These are phyloP conservation scores for Capromys pilorides DNA, from an alignment of 2,797 vertebrate genomes.

Conservation along the genomic window DNA sequence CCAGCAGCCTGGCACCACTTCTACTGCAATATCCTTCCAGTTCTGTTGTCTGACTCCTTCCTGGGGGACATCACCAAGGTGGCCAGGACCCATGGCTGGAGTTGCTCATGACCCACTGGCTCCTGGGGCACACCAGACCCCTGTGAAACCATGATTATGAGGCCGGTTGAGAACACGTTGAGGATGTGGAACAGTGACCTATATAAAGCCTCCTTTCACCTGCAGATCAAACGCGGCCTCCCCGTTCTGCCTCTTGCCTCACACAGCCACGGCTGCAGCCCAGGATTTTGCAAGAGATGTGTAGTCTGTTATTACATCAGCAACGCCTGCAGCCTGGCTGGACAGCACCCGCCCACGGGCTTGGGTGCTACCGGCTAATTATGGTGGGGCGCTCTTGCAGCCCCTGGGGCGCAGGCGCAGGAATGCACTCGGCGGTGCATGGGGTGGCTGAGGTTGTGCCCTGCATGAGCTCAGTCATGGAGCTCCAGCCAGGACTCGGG, in stretches of 20 bases:
- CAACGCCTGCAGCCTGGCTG: not conserved
- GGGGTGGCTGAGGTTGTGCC: accelerated
- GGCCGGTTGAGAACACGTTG: slow-evolving; percentile 64
- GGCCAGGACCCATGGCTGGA: not conserved
- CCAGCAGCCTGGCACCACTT: not conserved
- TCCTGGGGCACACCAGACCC: not conserved
- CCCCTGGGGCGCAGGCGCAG: not conserved
- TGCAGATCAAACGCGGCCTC: slow-evolving; percentile 73
- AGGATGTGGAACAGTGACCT: slow-evolving; percentile 79
- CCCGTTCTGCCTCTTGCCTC: slow-evolving; percentile 4
- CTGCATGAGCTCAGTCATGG: accelerated
- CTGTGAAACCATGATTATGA: slow-evolving; percentile 72
- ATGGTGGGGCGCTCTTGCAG: not conserved
- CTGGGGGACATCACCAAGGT: not conserved
- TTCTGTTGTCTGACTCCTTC: too few species aligned
- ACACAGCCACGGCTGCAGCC: not conserved
- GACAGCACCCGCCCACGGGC: not conserved
- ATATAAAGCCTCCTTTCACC: slow-evolving; percentile 81
- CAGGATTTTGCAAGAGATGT: slow-evolving; percentile 62
- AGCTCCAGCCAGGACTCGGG: not conserved
- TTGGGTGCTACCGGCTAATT: not conserved
- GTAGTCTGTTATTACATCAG: not conserved
- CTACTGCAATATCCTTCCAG: not conserved
- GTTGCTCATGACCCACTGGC: not conserved
- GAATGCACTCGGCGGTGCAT: accelerated